Evolutionary conservation across 2,113 vertebrate species (phyloP), one percentile per base, ranked within the genome.

Genomic region (Tiliqua scincoides): DNA sequence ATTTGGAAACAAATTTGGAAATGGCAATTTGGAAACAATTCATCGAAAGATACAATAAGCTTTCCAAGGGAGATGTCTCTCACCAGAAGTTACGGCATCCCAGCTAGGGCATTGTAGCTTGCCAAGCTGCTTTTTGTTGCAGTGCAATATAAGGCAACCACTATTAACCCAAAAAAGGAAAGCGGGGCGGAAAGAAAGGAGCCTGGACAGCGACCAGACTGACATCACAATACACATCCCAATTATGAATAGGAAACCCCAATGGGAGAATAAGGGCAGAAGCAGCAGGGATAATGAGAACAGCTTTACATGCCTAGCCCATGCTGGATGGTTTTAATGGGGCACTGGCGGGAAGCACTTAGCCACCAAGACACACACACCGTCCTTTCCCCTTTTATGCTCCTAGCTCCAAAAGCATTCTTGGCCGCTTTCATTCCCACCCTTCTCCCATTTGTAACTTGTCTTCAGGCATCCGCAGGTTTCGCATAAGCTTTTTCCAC

Each of bases 401-500:
- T 32, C 23, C 72, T 32, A 43, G 63, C 75, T 21, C 62, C 62
- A 79, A 35, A 52, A 18, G 52, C 57, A 65, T 57, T n/a, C 63
- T 3, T 12, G 25, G 65, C 25, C 8, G 32, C 37, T 63, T 30
- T 35, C 10, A 48, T 23, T 32, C 48, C 30, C 37, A 21, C 48
- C 32, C 23, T 7, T 1, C 65, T 30, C 32, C 30, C 48, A 62
- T 86, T 43, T n/a, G 4, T n/a, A 92, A 92, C 91, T 93, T 91
- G 61, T 68, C 62, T 68, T 67, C 30, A 85, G 65, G 79, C 83
- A 91, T 72, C 4, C 43, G 3, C 71, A 52, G 74, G 21, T 75
- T 25, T 43, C 40, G 35, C 32, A 15, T 15, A 40, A 86, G 43
- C 40, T 65, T 73, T 65, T 37, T 32, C 70, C 12, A 62, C 20